Conservation (phyloP, 2,888 invertebrate genomes). For the Apamea anceps region DNA sequence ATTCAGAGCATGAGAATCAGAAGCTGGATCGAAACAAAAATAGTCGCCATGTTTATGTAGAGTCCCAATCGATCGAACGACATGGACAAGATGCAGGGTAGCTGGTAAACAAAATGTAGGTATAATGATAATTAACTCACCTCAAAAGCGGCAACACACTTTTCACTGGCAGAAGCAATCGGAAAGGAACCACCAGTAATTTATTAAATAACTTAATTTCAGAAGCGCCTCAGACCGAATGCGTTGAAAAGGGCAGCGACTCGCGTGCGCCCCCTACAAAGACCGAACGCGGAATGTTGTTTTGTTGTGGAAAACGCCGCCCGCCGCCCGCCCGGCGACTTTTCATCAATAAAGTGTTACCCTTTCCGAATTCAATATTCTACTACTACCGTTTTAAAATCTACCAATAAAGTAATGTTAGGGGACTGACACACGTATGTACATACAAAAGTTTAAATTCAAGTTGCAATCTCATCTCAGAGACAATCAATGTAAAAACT, state of each 20-base stretch:
- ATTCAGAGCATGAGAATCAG: background rate
- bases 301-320: constrained; percentile 16
- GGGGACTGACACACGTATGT: background rate
- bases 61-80: background rate
- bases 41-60: background rate
- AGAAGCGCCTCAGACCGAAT: background rate
- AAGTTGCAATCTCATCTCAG: background rate
- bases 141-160: background rate
- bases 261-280: background rate
- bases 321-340: background rate
- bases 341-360: constrained; percentile 13
- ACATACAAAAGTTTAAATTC: background rate
- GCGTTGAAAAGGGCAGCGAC: background rate
- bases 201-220: background rate
- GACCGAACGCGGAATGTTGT: constrained; percentile 8
- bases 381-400: constrained; percentile 1
- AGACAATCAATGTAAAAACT: background rate
- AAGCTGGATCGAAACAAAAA: background rate
- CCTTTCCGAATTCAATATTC: constrained; percentile 8
- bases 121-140: background rate
- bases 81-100: background rate
- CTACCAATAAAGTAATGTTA: background rate
- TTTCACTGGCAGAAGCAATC: background rate
- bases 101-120: background rate
- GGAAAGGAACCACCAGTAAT: background rate